Base-by-base conservation (phyloP, 2,113 vertebrate genomes). In the Brienomyrus longianalis region DNA sequence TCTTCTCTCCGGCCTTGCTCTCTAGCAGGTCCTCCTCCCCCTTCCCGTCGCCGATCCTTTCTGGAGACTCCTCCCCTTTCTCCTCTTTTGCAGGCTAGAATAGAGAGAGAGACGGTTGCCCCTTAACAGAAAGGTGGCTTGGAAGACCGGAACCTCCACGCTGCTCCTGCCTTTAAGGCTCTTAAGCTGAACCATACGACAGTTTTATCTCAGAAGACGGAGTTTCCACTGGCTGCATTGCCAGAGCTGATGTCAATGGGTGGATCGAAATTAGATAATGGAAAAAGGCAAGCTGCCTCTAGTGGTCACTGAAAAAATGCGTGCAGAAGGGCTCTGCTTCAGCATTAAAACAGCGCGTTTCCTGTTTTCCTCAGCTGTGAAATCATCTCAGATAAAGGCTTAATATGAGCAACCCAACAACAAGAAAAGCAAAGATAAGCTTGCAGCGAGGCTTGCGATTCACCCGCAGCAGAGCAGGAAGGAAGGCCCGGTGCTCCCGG, bases 51-150 rank as follows among this genome's bases (percentile, higher is more conserved):
- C 89, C 91, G 47, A 59, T 91, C 91, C 95, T 95, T 89, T 95
- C 95, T 7, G 92, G 90, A 87, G 93, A 93, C 15, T 47, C 93
- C 77, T 95, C 95, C 90, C 95, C 96, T 89, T 93, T 95, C 90
- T 96, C 95, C 92, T 97, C 97, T 94, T 97, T 96, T 59, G 93
- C 93, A 91, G 96, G 96, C 98, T 99, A 77, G 66, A 89, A 85
- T 17, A 91, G 1, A 59, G 27, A 59, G 27, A 74, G 21, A 43
- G 35, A 51, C 66, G 43, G 31, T 39, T 13, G 0, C 50, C 23
- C 31, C 48, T 35, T 17, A 15, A 27, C 31, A 0, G 27, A 31
- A 19, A 35, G 19, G n/a, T 0, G 10, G 17, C 85, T 39, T 51
- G 2, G 13, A 11, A 84, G 11, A 48, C 83, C 23, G 83, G 62